Conservation (phyloP, 1,140 invertebrate genomes). For the Danaus melanippus region DNA sequence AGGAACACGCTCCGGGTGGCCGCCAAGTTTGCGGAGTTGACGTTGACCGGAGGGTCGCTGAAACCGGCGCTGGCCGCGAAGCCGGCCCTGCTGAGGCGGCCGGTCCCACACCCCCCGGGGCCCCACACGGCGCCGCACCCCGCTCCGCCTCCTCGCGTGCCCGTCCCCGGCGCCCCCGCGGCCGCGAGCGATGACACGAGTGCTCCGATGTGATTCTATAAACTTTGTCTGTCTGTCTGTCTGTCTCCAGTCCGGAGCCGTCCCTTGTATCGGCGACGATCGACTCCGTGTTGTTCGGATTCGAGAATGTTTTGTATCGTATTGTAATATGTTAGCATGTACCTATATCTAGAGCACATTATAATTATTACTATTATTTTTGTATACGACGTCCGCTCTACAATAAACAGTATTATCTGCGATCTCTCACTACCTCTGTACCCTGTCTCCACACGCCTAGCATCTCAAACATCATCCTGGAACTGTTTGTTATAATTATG, state of each 20-base stretch:
- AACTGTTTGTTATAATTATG: slow-evolving; percentile 1
- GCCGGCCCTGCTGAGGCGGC: slow-evolving; percentile 82
- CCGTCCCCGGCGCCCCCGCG: slow-evolving; percentile 10
- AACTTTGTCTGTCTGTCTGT: too few species aligned
- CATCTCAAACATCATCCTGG: background rate
- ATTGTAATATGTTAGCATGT: slow-evolving; percentile 11
- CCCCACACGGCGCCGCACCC: slow-evolving; percentile 13
- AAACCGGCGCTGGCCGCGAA: slow-evolving; percentile 83
- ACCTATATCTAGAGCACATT: slow-evolving; percentile 11
- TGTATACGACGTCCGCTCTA: slow-evolving; percentile 20
- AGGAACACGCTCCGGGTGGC: slow-evolving; percentile 74
- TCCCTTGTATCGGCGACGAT: slow-evolving; percentile 6
- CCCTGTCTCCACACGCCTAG: background rate
- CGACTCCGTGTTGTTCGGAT: background rate
- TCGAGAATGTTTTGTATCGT: slow-evolving; percentile 11
- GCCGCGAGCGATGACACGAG: background rate
- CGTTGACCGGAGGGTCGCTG: slow-evolving; percentile 71
- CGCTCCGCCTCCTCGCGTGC: slow-evolving; percentile 14
- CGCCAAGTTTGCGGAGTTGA: slow-evolving; percentile 75
- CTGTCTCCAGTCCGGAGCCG: background rate
- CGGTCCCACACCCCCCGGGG: slow-evolving; percentile 68
- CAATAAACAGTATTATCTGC: slow-evolving; percentile 37
- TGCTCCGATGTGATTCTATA: too few species aligned
- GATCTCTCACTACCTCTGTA: slow-evolving; percentile 9
- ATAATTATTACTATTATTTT: slow-evolving; percentile 18